These are phyloP conservation scores for Enteromius afrohamiltoni DNA, from an alignment of 2,797 vertebrate species.

Conservation along the genomic window DNA sequence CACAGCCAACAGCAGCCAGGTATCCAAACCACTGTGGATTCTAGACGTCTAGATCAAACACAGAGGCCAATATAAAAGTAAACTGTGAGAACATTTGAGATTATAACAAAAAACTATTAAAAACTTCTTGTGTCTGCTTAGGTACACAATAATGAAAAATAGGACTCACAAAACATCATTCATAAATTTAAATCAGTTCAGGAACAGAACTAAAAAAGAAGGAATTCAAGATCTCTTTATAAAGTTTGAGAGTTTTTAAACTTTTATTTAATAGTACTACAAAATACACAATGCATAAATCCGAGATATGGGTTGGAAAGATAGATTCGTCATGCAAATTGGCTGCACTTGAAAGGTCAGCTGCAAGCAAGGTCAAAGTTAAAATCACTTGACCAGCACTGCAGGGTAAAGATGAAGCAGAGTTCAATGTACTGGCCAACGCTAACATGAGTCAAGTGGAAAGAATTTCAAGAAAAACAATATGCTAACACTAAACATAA, in stretches of 20 bases:
- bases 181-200: background rate
- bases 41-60: background rate
- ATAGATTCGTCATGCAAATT: background rate
- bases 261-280: background rate
- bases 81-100: background rate
- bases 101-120: too few species aligned
- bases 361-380: background rate
- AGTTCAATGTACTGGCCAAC: background rate
- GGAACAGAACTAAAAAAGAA: background rate
- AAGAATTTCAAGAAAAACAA: background rate
- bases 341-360: background rate
- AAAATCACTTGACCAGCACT: background rate
- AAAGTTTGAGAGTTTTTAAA: background rate
- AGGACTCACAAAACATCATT: background rate
- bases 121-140: background rate
- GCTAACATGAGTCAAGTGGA: background rate
- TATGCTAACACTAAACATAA: background rate
- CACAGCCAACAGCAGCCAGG: constrained; percentile 54
- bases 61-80: background rate
- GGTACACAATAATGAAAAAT: background rate
- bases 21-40: constrained; percentile 12
- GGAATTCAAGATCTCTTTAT: background rate
- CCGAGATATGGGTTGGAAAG: background rate
- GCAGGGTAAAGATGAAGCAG: background rate
- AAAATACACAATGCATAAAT: background rate